A percentile compares a stretch with the other conserved stretches of the same genome.
Evolutionary conservation across 2,797 vertebrate species (phyloP).

Genomic region (Cryptoprocta ferox): DNA sequence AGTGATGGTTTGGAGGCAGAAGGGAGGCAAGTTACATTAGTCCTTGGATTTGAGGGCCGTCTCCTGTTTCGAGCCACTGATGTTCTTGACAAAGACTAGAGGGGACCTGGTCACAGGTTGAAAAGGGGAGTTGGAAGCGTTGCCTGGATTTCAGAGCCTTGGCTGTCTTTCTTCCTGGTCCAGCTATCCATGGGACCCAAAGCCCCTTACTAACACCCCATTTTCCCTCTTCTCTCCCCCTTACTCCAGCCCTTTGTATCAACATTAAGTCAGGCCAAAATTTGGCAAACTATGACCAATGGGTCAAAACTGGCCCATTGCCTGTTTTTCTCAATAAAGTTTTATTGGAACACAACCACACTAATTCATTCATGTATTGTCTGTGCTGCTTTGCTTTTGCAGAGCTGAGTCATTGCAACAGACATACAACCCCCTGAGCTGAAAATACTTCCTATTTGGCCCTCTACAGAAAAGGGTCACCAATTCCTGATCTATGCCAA

Average conservation of each 20-base stretch:
- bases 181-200: neutral
- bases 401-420: neutral
- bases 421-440: neutral
- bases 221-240: neutral
- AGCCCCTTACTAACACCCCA: rapidly evolving
- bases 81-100: neutral
- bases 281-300: neutral
- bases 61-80: neutral
- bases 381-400: neutral
- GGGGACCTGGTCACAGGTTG: neutral
- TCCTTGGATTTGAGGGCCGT: neutral
- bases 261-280: neutral
- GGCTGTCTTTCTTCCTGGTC: neutral
- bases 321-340: neutral
- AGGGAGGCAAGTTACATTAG: neutral
- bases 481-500: neutral
- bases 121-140: no score
- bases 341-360: neutral
- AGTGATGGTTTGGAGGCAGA: neutral
- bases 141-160: no score
- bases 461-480: neutral
- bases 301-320: neutral
- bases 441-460: neutral
- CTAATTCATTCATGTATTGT: neutral
- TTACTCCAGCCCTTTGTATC: neutral